Percentiles rank a stretch among this genome's conserved stretches.
Conservation (phyloP, 2,888 invertebrate species). For the Acanthoscelides obtectus region DNA sequence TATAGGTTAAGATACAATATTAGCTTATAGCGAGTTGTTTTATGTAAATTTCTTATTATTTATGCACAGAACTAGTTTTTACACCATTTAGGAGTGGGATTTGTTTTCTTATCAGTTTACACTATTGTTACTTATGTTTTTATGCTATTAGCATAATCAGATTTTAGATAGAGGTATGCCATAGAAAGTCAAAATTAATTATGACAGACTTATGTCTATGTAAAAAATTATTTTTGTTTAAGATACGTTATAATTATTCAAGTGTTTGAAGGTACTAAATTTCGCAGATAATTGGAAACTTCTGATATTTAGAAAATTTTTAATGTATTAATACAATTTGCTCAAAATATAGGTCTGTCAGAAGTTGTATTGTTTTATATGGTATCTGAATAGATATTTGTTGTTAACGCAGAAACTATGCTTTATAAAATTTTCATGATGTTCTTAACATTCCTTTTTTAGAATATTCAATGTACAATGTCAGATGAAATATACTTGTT, state of each 20-base stretch:
- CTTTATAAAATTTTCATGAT: not conserved
- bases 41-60: not conserved
- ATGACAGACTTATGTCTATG: not conserved
- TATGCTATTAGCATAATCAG: not conserved
- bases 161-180: not conserved
- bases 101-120: not conserved
- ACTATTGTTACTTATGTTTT: not conserved
- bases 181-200: not conserved
- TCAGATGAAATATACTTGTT: not conserved
- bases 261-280: no score
- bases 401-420: not conserved
- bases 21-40: not conserved
- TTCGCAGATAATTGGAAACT: no score
- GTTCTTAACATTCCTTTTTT: not conserved
- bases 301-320: not conserved
- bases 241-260: no score
- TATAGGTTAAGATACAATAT: not conserved
- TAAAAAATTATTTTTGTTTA: no score
- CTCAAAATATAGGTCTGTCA: not conserved
- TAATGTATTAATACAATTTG: not conserved
- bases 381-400: not conserved
- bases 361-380: not conserved
- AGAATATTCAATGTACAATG: not conserved
- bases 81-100: not conserved
- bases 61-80: not conserved